Percentiles rank a stretch among this genome's conserved stretches.
These are phyloP conservation scores for Actias luna DNA, from an alignment of 2,888 invertebrate species.

Conservation along the genomic window DNA sequence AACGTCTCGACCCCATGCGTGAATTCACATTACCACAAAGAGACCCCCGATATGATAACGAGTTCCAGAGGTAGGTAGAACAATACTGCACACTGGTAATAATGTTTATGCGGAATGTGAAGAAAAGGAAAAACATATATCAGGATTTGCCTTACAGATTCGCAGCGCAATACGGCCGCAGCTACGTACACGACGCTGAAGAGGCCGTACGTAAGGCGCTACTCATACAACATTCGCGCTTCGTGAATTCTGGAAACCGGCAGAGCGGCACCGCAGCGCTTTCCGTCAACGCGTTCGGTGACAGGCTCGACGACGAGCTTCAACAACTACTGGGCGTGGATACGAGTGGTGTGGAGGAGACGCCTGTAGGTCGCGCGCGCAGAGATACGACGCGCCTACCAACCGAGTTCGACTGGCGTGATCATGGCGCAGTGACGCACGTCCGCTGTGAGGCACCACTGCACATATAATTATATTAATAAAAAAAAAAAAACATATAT, in stretches of 20 bases:
- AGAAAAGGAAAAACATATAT: not conserved
- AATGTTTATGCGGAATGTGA: not conserved
- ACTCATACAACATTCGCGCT: constrained; percentile 52
- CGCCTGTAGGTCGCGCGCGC: constrained; percentile 25
- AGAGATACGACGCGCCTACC: constrained; percentile 26
- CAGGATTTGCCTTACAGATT: constrained; percentile 39
- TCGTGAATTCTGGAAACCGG: constrained; percentile 58
- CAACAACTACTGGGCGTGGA: constrained; percentile 45
- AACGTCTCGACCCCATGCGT: constrained; percentile 60
- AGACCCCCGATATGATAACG: constrained; percentile 48
- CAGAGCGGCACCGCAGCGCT: constrained; percentile 46
- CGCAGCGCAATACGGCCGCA: constrained; percentile 42
- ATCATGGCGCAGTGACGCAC: constrained; percentile 59
- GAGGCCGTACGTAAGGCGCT: constrained; percentile 62
- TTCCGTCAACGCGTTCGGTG: constrained; percentile 52
- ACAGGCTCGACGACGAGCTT: constrained; percentile 55
- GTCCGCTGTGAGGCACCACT: constrained; percentile 61
- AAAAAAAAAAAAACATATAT: not conserved
- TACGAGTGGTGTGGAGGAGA: constrained; percentile 21
- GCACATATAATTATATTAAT: not conserved
- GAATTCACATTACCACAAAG: constrained; percentile 59
- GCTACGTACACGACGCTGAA: constrained; percentile 54
- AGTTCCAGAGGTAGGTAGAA: constrained; percentile 36
- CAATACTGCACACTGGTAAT: not conserved
- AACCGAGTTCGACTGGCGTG: constrained; percentile 64